Conservation (phyloP, 2,113 vertebrate genomes). For the Lamprotornis superbus region DNA sequence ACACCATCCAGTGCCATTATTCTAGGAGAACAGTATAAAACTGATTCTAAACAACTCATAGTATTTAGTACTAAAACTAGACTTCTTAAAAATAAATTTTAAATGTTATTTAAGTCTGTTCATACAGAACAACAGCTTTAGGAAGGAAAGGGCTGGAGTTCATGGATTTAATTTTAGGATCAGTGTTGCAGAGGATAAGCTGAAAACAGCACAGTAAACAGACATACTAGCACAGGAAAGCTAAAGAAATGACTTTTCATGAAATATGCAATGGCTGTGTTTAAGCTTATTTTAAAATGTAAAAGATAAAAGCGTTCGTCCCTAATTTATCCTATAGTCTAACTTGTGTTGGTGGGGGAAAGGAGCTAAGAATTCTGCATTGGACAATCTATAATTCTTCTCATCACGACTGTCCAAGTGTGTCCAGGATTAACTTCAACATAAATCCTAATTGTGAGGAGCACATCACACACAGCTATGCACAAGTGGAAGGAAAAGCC, state of each 20-base stretch:
- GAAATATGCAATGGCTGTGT: not conserved
- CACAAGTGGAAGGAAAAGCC: not conserved
- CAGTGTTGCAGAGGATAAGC: not conserved
- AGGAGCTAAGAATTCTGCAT: not conserved
- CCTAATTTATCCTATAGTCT: not conserved
- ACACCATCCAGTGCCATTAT: not conserved
- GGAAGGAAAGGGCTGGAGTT: not conserved
- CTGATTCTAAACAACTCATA: not conserved
- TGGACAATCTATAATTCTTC: not conserved
- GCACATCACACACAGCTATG: rapidly evolving
- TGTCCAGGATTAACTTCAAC: not conserved
- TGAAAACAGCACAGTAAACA: not conserved
- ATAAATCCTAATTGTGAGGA: not conserved
- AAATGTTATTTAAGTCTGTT: not conserved
- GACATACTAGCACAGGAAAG: not conserved
- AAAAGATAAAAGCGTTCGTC: not conserved
- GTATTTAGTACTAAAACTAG: not conserved
- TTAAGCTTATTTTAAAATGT: not conserved
- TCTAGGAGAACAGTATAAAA: not conserved
- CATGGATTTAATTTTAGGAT: not conserved
- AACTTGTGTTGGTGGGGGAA: not conserved
- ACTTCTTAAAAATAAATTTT: not conserved
- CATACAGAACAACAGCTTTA: not conserved
- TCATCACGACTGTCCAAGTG: not conserved
- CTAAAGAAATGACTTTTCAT: not conserved